Base-by-base conservation (phyloP, 2,888 invertebrate species). In the Imbricaverruca yamaguchii region DNA sequence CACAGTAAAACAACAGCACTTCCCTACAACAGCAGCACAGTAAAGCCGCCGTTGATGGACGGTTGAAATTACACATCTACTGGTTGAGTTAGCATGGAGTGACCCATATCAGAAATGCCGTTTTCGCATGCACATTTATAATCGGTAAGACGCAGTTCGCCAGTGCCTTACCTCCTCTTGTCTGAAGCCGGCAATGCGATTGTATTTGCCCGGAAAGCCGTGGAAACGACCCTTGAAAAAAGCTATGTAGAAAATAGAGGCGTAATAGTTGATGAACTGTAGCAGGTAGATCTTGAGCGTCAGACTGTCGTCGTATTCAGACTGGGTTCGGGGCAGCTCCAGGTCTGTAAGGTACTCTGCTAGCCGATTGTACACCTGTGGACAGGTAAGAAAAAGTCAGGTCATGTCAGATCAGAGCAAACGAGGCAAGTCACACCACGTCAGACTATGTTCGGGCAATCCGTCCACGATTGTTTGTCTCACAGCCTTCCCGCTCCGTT, bases 251-350 rank as follows among this genome's bases (percentile, higher is more conserved):
- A 98, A 95, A 86, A 98, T 95, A 6, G 97, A 96, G 18, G 96
- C 94, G 89, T 98, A 98, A 88, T 96, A 97, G 88, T 98, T 98
- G 81, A 98, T 95, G 88, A 98, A 98, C 88, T 98, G 96, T 39
- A 98, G 90, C 0, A 96, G 89, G 87, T 97, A 98, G 85, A 98
- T 95, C 89, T 98, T 98, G 80, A 97, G 89, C 0, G 97, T 97
- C 81, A 97, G 89, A 0, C 95, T 95, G 88, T 97, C 96, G 87
- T 98, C 97, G 87, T 96, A 98, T 88, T 97, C 96, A 0, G 94
- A 94, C 88, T 97, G 96, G 0, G 97, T 98, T 80, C 96, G 89
- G 84, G 94, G 90, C 15, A 84, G 89, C 89, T 96, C 94, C 86
- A 94, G 89, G 89, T 97, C 96, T 0, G 96, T 97, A 83, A 97